Conservation (phyloP, 35 echinoderm and acorn worm species). For the Apostichopus japonicus region DNA sequence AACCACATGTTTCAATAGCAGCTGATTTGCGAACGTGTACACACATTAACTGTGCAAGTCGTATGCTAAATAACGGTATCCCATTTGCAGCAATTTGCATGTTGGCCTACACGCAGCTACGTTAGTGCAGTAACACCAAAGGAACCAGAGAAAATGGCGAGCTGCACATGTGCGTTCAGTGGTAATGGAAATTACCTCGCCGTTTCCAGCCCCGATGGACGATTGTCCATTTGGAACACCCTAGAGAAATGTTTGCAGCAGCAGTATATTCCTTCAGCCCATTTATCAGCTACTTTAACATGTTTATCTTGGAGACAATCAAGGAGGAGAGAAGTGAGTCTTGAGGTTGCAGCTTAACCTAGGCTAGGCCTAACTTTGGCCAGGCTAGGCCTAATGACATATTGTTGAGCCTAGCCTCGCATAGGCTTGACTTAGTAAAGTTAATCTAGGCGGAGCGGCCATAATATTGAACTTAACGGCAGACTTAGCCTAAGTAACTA, state of each 20-base stretch:
- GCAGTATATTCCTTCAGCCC: constrained; percentile 47
- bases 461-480: too few relatives aligned
- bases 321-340: constrained; percentile 11
- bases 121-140: background rate
- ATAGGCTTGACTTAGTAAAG: too few relatives aligned
- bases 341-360: background rate
- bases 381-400: too few relatives aligned
- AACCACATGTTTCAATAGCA: constrained; percentile 27
- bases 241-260: constrained; percentile 30
- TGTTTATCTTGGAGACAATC: constrained; percentile 45
- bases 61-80: too few relatives aligned
- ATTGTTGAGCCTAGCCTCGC: too few relatives aligned
- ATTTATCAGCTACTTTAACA: constrained; percentile 49
- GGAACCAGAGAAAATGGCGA: constrained; percentile 38
- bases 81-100: background rate
- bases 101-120: too few relatives aligned
- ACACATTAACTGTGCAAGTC: background rate
- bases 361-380: background rate
- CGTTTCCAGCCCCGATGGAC: constrained; percentile 53
- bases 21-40: background rate
- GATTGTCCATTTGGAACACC: constrained; percentile 47
- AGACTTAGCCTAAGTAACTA: too few relatives aligned
- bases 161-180: constrained; percentile 48
- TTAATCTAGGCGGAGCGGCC: too few relatives aligned
- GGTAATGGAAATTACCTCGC: constrained; percentile 42